These are phyloP conservation scores for Seira ritae DNA, from an alignment of 2,888 invertebrate genomes.

Conservation along the genomic window DNA sequence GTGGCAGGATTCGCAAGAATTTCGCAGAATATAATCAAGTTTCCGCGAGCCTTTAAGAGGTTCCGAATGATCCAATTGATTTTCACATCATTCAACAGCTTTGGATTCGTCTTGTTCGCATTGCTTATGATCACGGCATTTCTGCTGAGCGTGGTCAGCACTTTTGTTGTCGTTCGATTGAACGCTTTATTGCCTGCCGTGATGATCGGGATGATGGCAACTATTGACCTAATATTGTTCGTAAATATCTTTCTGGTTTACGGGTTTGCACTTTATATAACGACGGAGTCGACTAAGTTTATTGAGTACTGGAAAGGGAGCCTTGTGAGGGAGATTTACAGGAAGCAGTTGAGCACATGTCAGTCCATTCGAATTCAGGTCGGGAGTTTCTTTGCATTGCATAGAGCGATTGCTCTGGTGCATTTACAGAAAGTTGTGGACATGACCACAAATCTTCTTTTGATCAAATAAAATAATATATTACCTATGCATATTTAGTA, in stretches of 20 bases:
- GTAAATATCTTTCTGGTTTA: neutral
- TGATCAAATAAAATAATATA: neutral
- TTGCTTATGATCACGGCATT: neutral
- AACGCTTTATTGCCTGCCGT: neutral
- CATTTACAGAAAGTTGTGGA: slow-evolving; percentile 6
- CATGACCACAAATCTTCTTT: slow-evolving; percentile 16
- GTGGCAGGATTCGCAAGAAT: neutral
- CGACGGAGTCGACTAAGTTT: slow-evolving; percentile 11
- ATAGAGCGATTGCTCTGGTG: neutral
- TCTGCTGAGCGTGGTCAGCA: slow-evolving; percentile 1
- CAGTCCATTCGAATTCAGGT: neutral
- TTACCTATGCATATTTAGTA: too few relatives aligned
- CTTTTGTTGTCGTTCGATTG: slow-evolving; percentile 13
- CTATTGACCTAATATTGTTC: neutral
- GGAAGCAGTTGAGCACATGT: neutral
- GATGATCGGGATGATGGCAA: slow-evolving; percentile 5
- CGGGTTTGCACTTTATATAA: neutral
- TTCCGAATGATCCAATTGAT: neutral
- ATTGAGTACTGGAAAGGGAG: slow-evolving; percentile 7
- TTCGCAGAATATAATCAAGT: neutral
- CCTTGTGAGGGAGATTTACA: neutral
- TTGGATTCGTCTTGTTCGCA: slow-evolving; percentile 6
- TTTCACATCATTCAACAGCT: neutral
- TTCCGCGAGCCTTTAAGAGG: neutral
- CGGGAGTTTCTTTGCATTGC: neutral